These are phyloP conservation scores for Hirundichthys speculiger DNA, from an alignment of 2,113 vertebrate species.

Conservation along the genomic window DNA sequence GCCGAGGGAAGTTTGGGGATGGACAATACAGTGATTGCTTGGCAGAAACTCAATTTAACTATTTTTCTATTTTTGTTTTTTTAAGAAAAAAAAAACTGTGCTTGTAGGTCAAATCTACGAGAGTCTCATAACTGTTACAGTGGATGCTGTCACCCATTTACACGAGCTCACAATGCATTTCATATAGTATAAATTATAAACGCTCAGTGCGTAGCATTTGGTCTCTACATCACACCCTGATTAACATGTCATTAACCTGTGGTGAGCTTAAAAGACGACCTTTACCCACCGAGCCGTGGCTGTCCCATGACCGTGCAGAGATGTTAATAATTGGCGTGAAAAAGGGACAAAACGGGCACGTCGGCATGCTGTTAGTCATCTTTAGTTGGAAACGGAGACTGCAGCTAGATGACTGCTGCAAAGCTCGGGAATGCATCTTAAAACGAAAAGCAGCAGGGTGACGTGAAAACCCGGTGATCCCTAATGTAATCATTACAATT, in stretches of 20 bases:
- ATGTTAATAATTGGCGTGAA: conserved; percentile 14
- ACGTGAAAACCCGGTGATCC: conserved; percentile 35
- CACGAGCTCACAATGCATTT: too few species aligned
- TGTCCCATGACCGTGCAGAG: not conserved
- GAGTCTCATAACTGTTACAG: not conserved
- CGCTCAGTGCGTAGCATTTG: not conserved
- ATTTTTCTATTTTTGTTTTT: not conserved
- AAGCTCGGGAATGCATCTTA: conserved; percentile 27
- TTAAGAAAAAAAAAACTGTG: not conserved
- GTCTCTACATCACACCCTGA: not conserved
- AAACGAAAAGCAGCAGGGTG: conserved; percentile 43
- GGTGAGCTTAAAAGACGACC: not conserved
- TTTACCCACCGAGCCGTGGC: too few species aligned
- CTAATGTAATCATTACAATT: conserved; percentile 37
- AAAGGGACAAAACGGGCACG: conserved; percentile 17
- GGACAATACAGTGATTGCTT: conserved; percentile 17
- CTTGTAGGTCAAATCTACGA: not conserved
- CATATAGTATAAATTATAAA: too few species aligned
- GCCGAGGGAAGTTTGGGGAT: conserved; percentile 7
- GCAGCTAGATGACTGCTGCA: conserved; percentile 34
- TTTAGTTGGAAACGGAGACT: conserved; percentile 26
- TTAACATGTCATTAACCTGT: not conserved
- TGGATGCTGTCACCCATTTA: too few species aligned
- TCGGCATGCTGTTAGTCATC: conserved; percentile 8
- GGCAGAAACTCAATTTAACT: conserved; percentile 11